Base-by-base conservation (phyloP, 2,797 vertebrate genomes). In the Catamblyrhynchus diadema region DNA sequence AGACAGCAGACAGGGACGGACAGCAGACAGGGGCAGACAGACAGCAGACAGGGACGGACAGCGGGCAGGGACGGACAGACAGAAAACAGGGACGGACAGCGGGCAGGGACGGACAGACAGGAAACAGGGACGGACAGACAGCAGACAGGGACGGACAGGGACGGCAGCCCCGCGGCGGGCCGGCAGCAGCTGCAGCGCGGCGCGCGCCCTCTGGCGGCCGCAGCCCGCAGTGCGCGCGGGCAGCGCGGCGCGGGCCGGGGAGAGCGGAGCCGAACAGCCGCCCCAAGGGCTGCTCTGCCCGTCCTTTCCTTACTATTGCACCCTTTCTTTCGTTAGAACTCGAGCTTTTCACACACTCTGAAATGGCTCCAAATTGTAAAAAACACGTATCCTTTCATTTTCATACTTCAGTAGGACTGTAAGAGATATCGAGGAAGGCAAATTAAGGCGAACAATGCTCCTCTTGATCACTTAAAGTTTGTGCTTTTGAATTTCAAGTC, bases 211-310 rank as follows among this genome's bases (percentile, higher is more conserved):
- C 86, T 81, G 86, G 14, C 78, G 86, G 86, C 54, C 77, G 25
- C 61, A 53, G 33, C 39, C 5, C 67, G 75, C 85, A 57, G 50
- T 3, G 53, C n/a, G 54, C 53, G 7, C 53, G 53, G 6, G 81
- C 51, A 9, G 51, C 30, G 51, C 30, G 30, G 51, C 44, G 27
- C 61, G 7, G 53, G 39, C 41, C 1, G 18, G 7, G 64, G 17
- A 10, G 32, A 20, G 2, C 14, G 14, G 48, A 16, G 41, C 54
- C 47, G 2, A 9, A 2, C 16, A 3, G 1, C 15, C 25, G 30
- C 61, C 0, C 25, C 0, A 0, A 16, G 25, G 25, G 5, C 32
- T 7, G 1, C 8, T 21, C 47, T 9, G 30, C 9, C 51, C 18
- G 25, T 14, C 1, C 59, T 32, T 28, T 18, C 9, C 19, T 16